phyloP scores from a whole-genome alignment of 2,888 invertebrate genomes.

The Diogma glabrata region DNA sequence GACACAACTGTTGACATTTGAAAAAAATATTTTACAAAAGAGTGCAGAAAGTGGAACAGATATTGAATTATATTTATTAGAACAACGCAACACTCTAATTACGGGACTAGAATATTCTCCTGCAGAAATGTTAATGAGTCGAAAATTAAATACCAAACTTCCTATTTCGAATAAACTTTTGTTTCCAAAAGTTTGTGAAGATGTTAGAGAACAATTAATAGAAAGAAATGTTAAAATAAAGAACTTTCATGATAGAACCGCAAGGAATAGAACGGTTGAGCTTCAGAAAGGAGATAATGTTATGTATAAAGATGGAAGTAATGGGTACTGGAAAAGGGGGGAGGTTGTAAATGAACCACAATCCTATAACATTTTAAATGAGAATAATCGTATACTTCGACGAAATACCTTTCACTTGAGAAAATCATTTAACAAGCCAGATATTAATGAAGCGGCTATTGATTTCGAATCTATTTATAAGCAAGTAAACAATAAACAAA shows the following conservation, averaged over 20 bases:
- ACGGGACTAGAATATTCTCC: constrained; percentile 17
- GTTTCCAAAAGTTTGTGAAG: no score
- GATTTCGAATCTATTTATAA: no score
- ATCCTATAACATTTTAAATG: no score
- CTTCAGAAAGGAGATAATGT: not conserved
- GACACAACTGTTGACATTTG: constrained; percentile 15
- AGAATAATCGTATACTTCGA: no score
- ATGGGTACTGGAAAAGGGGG: not conserved
- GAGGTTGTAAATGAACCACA: no score
- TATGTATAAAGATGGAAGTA: not conserved
- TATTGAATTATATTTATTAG: constrained; percentile 17
- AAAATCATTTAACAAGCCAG: no score
- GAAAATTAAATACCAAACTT: constrained; percentile 17
- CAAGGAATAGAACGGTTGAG: not conserved
- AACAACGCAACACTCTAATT: constrained; percentile 21
- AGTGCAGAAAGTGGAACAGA: constrained; percentile 14
- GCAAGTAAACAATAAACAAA: no score
- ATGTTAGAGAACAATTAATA: constrained; percentile 6
- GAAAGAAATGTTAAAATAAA: constrained; percentile 12
- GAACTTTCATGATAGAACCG: constrained; percentile 15
- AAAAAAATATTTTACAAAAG: constrained; percentile 13
- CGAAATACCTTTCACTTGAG: no score
- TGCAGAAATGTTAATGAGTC: constrained; percentile 18
- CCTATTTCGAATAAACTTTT: constrained; percentile 10
- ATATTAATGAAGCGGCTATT: no score